Evolutionary conservation across 1,140 invertebrate genomes (phyloP), one percentile per base, ranked within the genome.

Genomic region (Aporrectodea caliginosa): DNA sequence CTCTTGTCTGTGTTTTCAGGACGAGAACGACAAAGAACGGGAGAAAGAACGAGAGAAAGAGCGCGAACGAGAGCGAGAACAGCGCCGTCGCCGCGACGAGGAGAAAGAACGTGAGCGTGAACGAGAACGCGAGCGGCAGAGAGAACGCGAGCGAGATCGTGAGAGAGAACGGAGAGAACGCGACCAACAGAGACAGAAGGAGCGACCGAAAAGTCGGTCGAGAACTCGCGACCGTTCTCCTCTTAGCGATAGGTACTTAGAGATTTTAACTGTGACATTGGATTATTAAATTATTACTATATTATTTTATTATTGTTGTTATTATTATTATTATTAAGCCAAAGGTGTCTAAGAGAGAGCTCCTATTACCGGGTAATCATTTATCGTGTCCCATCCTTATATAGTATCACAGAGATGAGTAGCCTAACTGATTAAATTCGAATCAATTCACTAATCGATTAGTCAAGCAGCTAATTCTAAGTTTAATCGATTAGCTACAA

Each of bases 231-330:
- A 76, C 78, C 6, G 84, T 70, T 85, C 87, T 43, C 75, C 82
- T 69, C 85, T 85, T n/a, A 79, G 84, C 69, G 82, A 83, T 31
- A 82, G 87, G 80, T 84, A 33, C 2, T 34, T 78, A 30, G 69
- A 87, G 78, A 89, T 93, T 73, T 94, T 95, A 85, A 92, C 94
- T 86, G 94, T 31, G 78, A n/a, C n/a, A n/a, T n/a, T n/a, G n/a
- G n/a, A n/a, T n/a, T n/a, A n/a, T n/a, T n/a, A n/a, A n/a, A n/a
- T n/a, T n/a, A n/a, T n/a, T n/a, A n/a, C n/a, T n/a, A n/a, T n/a
- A n/a, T n/a, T n/a, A n/a, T n/a, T n/a, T n/a, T n/a, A n/a, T n/a
- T n/a, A n/a, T n/a, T n/a, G n/a, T n/a, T n/a, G n/a, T n/a, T n/a
- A n/a, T n/a, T n/a, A n/a, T n/a, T n/a, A n/a, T n/a, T n/a, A n/a